Evolutionary conservation across 2,113 vertebrate species (phyloP), one percentile per base, ranked within the genome.

Genomic region (Grammomys dolichurus): DNA sequence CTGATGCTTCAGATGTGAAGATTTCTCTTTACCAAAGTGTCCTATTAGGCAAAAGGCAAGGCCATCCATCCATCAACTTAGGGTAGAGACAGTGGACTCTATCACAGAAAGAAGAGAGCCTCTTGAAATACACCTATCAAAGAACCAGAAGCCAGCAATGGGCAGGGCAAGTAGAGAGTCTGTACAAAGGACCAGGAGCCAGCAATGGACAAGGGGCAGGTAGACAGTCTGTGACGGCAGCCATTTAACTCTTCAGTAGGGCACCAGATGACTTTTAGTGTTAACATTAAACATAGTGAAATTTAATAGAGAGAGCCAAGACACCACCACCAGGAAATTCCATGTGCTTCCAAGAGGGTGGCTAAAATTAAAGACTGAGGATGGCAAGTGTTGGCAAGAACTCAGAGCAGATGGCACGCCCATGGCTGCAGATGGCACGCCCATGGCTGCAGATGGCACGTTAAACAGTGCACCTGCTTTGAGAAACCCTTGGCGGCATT

Each of bases 401-500:
- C 19, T 0, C 7, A 0, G 73, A 4, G 22, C 91, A 13, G 2
- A 3, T 0, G 11, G 69, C 0, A 11, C 1, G 0, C 0, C 2
- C n/a, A 0, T 0, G 1, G 1, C 10, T 1, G 28, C 69, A 4
- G 51, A 58, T 0, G 72, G 69, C 33, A 10, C 3, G 1, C 0
- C 2, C n/a, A 0, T 0, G 1, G 1, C 10, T 1, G 28, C 69
- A 4, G 51, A 58, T 0, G 72, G 69, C 33, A 10, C 3, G 1
- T 0, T 3, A 14, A 0, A 0, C 0, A 40, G n/a, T 0, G 0
- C 69, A 3, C 1, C 65, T 22, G 0, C 46, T 33, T 0, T 0
- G 70, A 70, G 36, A 26, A 14, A 0, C 2, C 0, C 88, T 24
- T 0, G 40, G 91, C 36, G 11, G 33, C 4, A 1, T 0, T n/a